phyloP scores from a whole-genome alignment of 2,113 vertebrate genomes.

The Rhadina sibilatrix region DNA sequence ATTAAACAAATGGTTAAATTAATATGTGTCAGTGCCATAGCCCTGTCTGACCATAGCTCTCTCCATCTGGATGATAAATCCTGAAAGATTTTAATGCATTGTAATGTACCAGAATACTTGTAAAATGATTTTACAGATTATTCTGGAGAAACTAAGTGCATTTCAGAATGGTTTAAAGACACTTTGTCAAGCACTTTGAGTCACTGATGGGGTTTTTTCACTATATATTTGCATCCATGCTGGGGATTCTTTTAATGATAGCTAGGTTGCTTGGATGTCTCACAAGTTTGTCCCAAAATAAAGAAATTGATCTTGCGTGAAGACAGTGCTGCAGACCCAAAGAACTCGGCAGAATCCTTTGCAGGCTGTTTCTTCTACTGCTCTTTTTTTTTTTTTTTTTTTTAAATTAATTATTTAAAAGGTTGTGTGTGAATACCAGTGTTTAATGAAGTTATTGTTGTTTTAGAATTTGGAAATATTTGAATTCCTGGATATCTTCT shows the following conservation, averaged over 20 bases:
- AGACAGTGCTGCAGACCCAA: background rate
- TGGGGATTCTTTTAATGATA: background rate
- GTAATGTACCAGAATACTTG: background rate
- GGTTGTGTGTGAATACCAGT: background rate
- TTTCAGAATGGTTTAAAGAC: background rate
- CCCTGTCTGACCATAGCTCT: background rate
- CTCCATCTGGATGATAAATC: background rate
- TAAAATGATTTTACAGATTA: background rate
- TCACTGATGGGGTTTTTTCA: background rate
- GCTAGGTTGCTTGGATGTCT: background rate
- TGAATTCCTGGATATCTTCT: conserved; percentile 95
- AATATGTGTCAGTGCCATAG: background rate
- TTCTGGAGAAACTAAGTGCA: background rate
- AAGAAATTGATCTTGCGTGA: background rate
- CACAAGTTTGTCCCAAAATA: background rate
- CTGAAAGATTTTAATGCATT: background rate
- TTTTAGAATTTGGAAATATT: conserved; percentile 92
- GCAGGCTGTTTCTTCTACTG: background rate
- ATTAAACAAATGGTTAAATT: background rate
- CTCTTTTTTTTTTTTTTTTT: background rate
- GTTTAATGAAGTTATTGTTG: background rate
- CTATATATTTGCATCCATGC: background rate
- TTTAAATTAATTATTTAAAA: background rate
- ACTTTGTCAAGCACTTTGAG: background rate
- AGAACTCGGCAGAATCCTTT: background rate